These are phyloP conservation scores for Copsychus sechellarum DNA, from an alignment of 2,113 vertebrate genomes.

Conservation along the genomic window DNA sequence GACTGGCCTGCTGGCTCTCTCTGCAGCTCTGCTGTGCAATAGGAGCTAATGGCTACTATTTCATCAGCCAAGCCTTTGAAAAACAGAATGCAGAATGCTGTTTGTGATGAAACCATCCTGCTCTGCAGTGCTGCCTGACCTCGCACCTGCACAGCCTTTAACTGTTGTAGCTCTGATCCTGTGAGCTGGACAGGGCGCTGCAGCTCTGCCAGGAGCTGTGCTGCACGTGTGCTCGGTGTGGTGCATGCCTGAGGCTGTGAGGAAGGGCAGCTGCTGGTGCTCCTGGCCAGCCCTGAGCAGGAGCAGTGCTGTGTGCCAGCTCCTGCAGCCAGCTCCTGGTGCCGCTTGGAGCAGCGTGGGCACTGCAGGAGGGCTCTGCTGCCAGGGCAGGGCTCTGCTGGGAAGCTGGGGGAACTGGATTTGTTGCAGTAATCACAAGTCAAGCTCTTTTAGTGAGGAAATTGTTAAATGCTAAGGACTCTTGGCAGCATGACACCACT, in stretches of 20 bases:
- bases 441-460: background rate
- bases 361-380: background rate
- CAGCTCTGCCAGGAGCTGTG: background rate
- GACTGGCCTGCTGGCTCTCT: background rate
- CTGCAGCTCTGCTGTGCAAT: background rate
- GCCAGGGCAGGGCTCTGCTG: background rate
- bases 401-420: background rate
- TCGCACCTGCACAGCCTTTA: background rate
- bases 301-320: background rate
- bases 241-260: rapidly evolving
- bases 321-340: background rate
- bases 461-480: background rate
- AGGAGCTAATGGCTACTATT: background rate
- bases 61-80: background rate
- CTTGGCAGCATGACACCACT: background rate
- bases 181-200: background rate
- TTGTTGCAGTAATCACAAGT: background rate
- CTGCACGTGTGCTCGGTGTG: rapidly evolving
- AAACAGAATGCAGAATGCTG: background rate
- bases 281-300: background rate
- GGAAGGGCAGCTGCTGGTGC: too few relatives aligned
- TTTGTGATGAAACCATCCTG: background rate
- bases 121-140: background rate
- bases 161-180: background rate
- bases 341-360: too few relatives aligned